Conservation (phyloP, 1,140 invertebrate species). For the Pseudobourletiella spinata region DNA sequence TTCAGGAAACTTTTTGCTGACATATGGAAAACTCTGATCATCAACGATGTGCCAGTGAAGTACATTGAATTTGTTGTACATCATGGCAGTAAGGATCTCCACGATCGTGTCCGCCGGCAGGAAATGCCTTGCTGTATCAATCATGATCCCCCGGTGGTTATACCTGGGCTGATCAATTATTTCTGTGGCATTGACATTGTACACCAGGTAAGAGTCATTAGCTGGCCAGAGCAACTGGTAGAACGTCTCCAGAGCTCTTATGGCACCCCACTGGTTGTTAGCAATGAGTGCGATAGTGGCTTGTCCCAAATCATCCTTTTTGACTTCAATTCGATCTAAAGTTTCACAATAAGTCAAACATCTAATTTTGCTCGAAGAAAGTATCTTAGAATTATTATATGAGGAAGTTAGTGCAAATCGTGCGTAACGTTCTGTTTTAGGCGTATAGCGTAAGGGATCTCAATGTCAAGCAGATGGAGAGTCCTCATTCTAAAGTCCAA, state of each 20-base stretch:
- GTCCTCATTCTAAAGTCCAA: too few relatives aligned
- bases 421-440: too few relatives aligned
- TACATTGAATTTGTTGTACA: slow-evolving; percentile 52
- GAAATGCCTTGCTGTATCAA: slow-evolving; percentile 49
- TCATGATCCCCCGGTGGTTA: slow-evolving; percentile 44
- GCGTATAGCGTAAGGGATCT: too few relatives aligned
- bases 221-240: slow-evolving; percentile 12
- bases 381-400: too few relatives aligned
- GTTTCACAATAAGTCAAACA: too few relatives aligned
- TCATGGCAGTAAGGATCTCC: slow-evolving; percentile 46
- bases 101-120: slow-evolving; percentile 42
- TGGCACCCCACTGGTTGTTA: too few relatives aligned
- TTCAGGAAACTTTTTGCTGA: slow-evolving; percentile 19
- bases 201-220: slow-evolving; percentile 26
- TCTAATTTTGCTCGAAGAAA: too few relatives aligned
- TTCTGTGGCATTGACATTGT: slow-evolving; percentile 40
- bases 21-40: slow-evolving; percentile 41
- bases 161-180: slow-evolving; percentile 48
- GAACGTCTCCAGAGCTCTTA: slow-evolving; percentile 17
- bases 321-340: too few relatives aligned
- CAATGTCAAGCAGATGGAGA: too few relatives aligned
- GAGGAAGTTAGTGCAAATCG: too few relatives aligned
- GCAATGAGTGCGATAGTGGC: too few relatives aligned
- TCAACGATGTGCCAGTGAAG: slow-evolving; percentile 57
- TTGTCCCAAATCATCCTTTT: too few relatives aligned